These are phyloP conservation scores for Leistus spinibarbis DNA, from an alignment of 2,888 invertebrate genomes.

Conservation along the genomic window DNA sequence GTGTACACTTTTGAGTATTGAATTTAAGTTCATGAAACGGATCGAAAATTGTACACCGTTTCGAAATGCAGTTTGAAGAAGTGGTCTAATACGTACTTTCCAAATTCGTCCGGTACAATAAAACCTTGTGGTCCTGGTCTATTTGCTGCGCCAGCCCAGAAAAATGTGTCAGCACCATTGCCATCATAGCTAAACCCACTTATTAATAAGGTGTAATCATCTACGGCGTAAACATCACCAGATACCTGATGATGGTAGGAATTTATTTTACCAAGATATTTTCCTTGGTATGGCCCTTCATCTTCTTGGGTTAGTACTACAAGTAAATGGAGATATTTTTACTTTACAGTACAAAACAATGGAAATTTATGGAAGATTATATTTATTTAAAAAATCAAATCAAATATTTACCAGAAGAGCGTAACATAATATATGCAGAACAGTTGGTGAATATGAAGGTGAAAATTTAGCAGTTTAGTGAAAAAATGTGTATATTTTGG, in stretches of 20 bases:
- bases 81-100: slow-evolving; percentile 78
- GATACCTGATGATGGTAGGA: slow-evolving; percentile 92
- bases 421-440: too few species aligned
- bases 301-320: slow-evolving; percentile 60
- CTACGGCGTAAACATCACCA: slow-evolving; percentile 87
- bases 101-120: slow-evolving; percentile 86
- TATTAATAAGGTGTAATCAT: slow-evolving; percentile 80
- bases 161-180: slow-evolving; percentile 88
- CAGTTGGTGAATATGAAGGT: too few species aligned
- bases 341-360: neutral
- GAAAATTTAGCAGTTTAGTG: too few species aligned
- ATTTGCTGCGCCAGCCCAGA: slow-evolving; percentile 90
- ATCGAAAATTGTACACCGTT: too few species aligned
- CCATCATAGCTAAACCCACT: slow-evolving; percentile 89
- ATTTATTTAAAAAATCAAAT: too few species aligned
- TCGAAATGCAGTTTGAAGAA: too few species aligned
- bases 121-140: slow-evolving; percentile 90
- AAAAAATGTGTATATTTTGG: too few species aligned
- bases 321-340: neutral
- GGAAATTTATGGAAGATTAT: too few species aligned
- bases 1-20: too few species aligned
- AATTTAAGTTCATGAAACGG: too few species aligned
- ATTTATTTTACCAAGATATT: slow-evolving; percentile 82
- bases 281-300: slow-evolving; percentile 78
- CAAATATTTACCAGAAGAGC: too few species aligned